phyloP scores from a whole-genome alignment of 1,140 invertebrate species.

The Cardiocondyla obscurior region DNA sequence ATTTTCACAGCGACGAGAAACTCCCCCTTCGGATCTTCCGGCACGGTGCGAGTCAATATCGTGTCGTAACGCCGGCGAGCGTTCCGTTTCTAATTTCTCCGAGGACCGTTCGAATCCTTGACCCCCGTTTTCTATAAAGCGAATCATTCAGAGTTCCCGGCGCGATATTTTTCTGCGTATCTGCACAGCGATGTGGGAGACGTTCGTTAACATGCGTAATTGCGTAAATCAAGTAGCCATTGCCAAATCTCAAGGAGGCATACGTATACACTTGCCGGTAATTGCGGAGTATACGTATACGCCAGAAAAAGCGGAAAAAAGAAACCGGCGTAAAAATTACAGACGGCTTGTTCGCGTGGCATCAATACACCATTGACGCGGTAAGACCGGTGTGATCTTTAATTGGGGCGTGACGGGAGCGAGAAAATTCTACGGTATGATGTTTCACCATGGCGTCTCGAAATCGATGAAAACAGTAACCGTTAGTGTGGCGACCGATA shows the following conservation, averaged over 20 bases:
- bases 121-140: background rate
- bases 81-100: constrained; percentile 55
- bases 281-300: background rate
- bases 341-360: background rate
- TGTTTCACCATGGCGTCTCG: constrained; percentile 8
- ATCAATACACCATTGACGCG: background rate
- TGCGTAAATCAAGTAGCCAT: background rate
- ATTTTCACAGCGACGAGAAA: constrained; percentile 50
- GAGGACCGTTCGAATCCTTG: constrained; percentile 10
- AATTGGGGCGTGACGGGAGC: constrained; percentile 14
- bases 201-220: constrained; percentile 7
- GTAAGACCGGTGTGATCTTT: constrained; percentile 27
- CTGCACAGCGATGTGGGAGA: background rate
- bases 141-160: background rate
- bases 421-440: constrained; percentile 12
- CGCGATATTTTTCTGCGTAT: background rate
- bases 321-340: background rate
- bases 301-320: background rate
- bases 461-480: constrained; percentile 23
- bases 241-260: background rate
- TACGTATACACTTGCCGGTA: background rate
- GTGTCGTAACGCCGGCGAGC: constrained; percentile 50
- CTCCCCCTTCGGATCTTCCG: background rate
- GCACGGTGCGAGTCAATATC: constrained; percentile 52
- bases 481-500: background rate